A percentile compares a stretch with the other conserved stretches of the same genome.
Conservation (phyloP, 2,113 vertebrate genomes). For the Urocolius indicus region DNA sequence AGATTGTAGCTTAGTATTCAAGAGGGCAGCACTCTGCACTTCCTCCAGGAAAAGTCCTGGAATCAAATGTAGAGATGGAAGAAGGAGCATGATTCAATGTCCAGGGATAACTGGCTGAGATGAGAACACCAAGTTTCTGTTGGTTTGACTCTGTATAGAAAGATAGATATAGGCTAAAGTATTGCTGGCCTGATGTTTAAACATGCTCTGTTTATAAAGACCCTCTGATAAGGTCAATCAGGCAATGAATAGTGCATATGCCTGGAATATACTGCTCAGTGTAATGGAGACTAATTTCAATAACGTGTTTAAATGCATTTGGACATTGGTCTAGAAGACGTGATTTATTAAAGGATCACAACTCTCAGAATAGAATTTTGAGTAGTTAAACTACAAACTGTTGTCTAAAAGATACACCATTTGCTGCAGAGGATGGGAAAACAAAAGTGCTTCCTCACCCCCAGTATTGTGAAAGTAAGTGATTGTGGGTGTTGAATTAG, state of each 20-base stretch:
- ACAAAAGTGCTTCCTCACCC: neutral
- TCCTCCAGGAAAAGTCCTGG: neutral
- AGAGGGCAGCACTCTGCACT: neutral
- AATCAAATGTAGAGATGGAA: neutral
- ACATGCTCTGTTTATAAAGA: neutral
- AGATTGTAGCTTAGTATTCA: neutral
- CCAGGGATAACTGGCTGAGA: neutral
- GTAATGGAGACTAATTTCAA: neutral
- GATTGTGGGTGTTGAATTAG: neutral
- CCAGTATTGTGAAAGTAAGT: neutral
- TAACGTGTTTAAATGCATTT: neutral
- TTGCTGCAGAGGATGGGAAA: neutral
- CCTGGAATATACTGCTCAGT: neutral
- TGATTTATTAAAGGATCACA: neutral
- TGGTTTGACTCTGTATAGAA: neutral
- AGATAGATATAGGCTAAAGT: neutral
- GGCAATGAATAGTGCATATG: neutral
- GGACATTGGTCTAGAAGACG: neutral
- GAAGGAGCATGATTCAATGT: neutral
- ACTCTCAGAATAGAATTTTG: neutral
- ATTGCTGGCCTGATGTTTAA: neutral
- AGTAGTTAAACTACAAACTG: neutral
- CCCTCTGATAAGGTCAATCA: neutral
- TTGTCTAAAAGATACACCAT: neutral
- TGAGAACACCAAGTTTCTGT: neutral